Conservation (phyloP, 2,888 invertebrate genomes). For the Agonopterix alstromeriana region DNA sequence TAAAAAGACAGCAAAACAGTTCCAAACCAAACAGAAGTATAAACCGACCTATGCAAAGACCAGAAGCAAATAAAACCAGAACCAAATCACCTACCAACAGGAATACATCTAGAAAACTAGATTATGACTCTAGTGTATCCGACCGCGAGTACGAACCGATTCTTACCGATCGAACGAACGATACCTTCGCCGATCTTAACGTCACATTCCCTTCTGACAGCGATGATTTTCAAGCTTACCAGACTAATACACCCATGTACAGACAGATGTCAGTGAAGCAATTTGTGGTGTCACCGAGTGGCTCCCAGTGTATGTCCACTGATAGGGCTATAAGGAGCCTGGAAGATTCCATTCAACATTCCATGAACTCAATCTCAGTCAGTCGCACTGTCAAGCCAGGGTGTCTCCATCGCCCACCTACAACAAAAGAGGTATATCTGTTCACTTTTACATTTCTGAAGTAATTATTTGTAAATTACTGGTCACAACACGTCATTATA, state of each 20-base stretch:
- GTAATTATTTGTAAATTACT: too few relatives aligned
- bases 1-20: constrained; percentile 29
- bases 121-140: constrained; percentile 50
- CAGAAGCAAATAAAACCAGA: constrained; percentile 35
- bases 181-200: constrained; percentile 67
- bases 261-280: background rate
- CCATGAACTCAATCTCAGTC: constrained; percentile 24
- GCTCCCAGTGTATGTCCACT: constrained; percentile 14
- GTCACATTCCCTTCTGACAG: constrained; percentile 65
- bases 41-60: constrained; percentile 16
- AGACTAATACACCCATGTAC: background rate
- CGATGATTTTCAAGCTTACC: constrained; percentile 24
- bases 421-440: constrained; percentile 37
- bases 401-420: constrained; percentile 19
- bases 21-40: constrained; percentile 9
- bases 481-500: too few relatives aligned
- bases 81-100: constrained; percentile 38
- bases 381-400: constrained; percentile 4
- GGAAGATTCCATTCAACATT: constrained; percentile 33
- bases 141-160: constrained; percentile 52
- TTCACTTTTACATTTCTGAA: too few relatives aligned
- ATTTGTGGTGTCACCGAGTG: too few relatives aligned
- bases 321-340: constrained; percentile 33
- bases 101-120: constrained; percentile 40
- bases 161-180: constrained; percentile 65